Evolutionary conservation across 2,888 invertebrate genomes (phyloP), one percentile per base, ranked within the genome.

Genomic region (Muschampia plurimacula): DNA sequence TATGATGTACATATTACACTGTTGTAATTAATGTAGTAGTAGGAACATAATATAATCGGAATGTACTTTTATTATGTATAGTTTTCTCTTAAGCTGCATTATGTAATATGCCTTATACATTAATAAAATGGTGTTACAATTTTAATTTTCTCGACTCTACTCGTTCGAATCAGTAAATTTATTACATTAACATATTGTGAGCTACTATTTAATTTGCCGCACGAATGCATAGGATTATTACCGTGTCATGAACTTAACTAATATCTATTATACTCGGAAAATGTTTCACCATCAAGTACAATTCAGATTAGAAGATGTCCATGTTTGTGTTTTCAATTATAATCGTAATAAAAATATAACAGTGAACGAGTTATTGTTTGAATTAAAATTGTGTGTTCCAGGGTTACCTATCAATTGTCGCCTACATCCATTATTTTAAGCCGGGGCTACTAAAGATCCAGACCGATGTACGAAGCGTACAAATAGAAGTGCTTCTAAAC

Each of bases 401-500:
- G 92, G 84, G 84, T 2, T 82, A 82, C 62, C 49, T 88, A n/a
- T 78, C 83, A 22, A 72, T 92, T 15, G 83, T 83, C 13, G 77
- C 84, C 1, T 90, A 88, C 76, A 72, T 86, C 3, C 84, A 90
- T 74, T 89, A 88, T 76, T 89, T 87, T 72, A 63, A 77, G 32
- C 86, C 91, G 0, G 91, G 90, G 2, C 86, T 85, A 71, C 77
- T 92, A 2, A 86, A 81, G 75, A 62, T 88, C 6, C 77, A 77
- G 2, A 85, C 83, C 1, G 75, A 77, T 13, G 65, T 77, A 22
- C 80, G 83, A 13, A 77, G 74, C n/a, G 71, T 86, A 36, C 77
- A 69, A 15, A 46, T 84, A n/a, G 76, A 79, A 6, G 74, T 79
- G 39, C 73, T 86, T 8, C 75, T 72, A 12, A 70, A 79, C n/a